A percentile compares a stretch with the other conserved stretches of the same genome.
Conservation (phyloP, 2,888 invertebrate genomes). For the Pollenia griseotomentosa region DNA sequence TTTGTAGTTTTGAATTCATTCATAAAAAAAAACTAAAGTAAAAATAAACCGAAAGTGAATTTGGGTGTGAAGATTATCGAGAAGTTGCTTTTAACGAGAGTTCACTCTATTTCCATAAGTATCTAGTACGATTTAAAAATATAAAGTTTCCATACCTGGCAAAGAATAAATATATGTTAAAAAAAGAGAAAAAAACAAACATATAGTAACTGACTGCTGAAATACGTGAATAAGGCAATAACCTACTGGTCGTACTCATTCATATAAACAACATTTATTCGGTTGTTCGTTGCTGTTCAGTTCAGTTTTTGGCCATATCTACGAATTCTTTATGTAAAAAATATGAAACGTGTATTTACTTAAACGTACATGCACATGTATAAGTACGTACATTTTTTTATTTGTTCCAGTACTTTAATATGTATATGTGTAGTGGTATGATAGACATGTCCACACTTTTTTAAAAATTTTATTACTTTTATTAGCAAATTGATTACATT, state of each 20-base stretch:
- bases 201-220: constrained; percentile 33
- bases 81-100: too few species aligned
- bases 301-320: constrained; percentile 46
- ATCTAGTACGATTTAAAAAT: too few species aligned
- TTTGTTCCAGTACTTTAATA: neutral
- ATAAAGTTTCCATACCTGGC: neutral
- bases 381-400: neutral
- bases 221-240: constrained; percentile 71
- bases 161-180: constrained; percentile 33
- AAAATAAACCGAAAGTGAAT: too few species aligned
- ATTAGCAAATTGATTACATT: constrained; percentile 52
- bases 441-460: constrained; percentile 46
- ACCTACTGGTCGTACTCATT: constrained; percentile 57
- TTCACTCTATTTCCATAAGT: too few species aligned
- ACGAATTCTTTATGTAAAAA: constrained; percentile 27
- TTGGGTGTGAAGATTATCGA: too few species aligned
- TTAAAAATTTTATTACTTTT: constrained; percentile 10
- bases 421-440: constrained; percentile 3
- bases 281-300: neutral
- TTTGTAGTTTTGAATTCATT: too few species aligned
- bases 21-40: too few species aligned
- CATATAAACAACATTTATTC: constrained; percentile 22
- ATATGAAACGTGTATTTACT: constrained; percentile 39
- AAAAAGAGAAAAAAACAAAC: constrained; percentile 31
- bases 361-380: neutral